Conservation (phyloP, 2,797 vertebrate species). For the Sylvia borin region DNA sequence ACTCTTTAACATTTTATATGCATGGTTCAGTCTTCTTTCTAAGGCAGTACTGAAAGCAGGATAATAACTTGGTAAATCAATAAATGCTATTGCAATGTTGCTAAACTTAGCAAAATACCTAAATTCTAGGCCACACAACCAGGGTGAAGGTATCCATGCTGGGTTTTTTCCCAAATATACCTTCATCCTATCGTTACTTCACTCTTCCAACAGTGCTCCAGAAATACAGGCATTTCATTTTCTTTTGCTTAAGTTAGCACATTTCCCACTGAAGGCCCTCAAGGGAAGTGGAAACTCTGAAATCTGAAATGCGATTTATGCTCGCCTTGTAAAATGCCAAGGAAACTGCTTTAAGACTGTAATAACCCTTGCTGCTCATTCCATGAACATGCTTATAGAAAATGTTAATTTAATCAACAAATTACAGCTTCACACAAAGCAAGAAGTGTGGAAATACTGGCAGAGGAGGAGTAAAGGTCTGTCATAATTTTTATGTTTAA, state of each 20-base stretch:
- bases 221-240: constrained; percentile 19
- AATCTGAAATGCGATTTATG: constrained; percentile 46
- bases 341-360: constrained; percentile 48
- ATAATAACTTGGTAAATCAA: not conserved
- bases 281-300: constrained; percentile 46
- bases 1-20: not conserved
- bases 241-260: constrained; percentile 58
- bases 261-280: constrained; percentile 50
- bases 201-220: not conserved
- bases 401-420: constrained; percentile 69
- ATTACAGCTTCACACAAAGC: constrained; percentile 52
- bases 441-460: constrained; percentile 28
- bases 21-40: not conserved
- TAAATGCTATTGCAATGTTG: not conserved
- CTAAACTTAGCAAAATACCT: not conserved
- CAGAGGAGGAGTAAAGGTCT: constrained; percentile 7
- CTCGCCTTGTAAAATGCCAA: constrained; percentile 63
- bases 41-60: not conserved
- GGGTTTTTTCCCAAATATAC: not conserved
- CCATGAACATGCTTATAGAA: constrained; percentile 42
- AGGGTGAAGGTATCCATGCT: not conserved
- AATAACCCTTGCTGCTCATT: constrained; percentile 59
- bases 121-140: not conserved
- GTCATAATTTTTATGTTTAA: constrained; percentile 39
- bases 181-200: not conserved